Conservation (phyloP, 1,140 invertebrate species). For the Trinorchestia longiramus region DNA sequence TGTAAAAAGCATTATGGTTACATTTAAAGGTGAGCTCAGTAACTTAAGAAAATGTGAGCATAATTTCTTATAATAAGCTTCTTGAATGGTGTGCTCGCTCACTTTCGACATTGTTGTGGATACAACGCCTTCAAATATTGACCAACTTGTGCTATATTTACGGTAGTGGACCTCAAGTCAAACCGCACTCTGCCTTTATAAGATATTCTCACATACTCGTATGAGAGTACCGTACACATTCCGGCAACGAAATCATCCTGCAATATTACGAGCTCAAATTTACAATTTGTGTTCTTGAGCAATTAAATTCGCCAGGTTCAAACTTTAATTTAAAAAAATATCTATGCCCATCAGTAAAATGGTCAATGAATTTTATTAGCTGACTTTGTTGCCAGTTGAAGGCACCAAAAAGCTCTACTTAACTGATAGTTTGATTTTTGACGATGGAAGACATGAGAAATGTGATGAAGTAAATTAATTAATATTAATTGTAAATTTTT, state of each 20-base stretch:
- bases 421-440: no score
- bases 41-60: neutral
- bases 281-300: neutral
- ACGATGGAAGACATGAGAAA: neutral
- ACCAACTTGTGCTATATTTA: neutral
- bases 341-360: neutral
- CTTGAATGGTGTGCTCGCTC: neutral
- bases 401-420: neutral
- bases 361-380: no score
- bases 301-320: neutral
- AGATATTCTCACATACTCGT: neutral
- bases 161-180: neutral
- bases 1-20: neutral
- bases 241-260: neutral
- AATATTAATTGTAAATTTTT: no score
- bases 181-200: neutral
- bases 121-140: neutral
- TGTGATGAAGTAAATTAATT: neutral
- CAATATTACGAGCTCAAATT: neutral
- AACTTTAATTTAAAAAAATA: neutral
- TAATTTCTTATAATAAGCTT: no score
- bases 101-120: neutral
- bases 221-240: neutral
- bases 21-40: neutral
- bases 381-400: neutral